Evolutionary conservation across 1,140 invertebrate species (phyloP), one percentile per base, ranked within the genome.

Genomic region (Pogonomyrmex californicus): DNA sequence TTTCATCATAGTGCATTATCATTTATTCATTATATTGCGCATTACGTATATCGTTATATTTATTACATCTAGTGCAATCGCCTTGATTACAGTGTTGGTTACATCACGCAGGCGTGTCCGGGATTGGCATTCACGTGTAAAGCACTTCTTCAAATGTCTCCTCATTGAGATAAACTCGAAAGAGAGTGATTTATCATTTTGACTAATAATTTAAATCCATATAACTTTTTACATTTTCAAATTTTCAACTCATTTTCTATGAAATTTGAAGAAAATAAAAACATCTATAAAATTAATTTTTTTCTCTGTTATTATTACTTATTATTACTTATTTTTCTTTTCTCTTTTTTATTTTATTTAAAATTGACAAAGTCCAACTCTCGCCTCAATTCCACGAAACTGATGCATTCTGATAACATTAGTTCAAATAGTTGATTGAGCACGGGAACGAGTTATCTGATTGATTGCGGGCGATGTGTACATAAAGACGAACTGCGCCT

Each of bases 401-500:
- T 49, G 12, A 63, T 12, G 41, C 9, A 17, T 36, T 1, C 63
- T 30, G 36, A 6, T 56, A 58, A 23, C 3, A 14, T 58, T 41
- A 23, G 58, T 49, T 49, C 36, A 41, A 77, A 77, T 14, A 30
- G 54, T 58, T 6, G 56, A 58, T 60, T 23, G 54, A 65, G 9
- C 17, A 12, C 14, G 60, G 23, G 30, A 65, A 65, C 17, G 44
- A 65, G 17, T 65, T 79, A n/a, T 56, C 17, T 12, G 41, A 63
- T 30, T 63, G 33, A 77, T 62, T 23, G 58, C 30, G 14, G 41
- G 14, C 62, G 83, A 51, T 33, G 85, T 90, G 87, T 90, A 90
- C 71, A 90, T 87, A 89, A 88, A 79, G 85, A 17, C 23, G 44
- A 90, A 71, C 33, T 89, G 85, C 75, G 86, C 86, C 89, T 89